A percentile compares a stretch with the other conserved stretches of the same genome.
These are phyloP conservation scores for Molossus molossus DNA, from an alignment of 2,797 vertebrate species.

Conservation along the genomic window DNA sequence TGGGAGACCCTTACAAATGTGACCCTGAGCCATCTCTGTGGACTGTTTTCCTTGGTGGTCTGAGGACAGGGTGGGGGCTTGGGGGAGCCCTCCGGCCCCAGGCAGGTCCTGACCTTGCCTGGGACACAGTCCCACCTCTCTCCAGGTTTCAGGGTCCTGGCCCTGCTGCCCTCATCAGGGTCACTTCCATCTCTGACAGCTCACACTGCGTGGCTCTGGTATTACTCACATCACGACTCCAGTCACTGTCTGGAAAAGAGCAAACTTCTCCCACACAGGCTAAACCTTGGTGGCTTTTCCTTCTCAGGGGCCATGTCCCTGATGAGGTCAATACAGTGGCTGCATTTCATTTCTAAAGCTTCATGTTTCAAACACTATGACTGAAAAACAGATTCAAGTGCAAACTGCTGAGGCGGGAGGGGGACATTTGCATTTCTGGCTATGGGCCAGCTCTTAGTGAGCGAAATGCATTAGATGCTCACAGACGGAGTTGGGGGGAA, in stretches of 20 bases:
- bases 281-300: not conserved
- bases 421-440: not conserved
- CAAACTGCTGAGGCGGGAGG: not conserved
- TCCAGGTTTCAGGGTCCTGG: not conserved
- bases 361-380: not conserved
- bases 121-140: not conserved
- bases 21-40: not conserved
- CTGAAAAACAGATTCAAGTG: not conserved
- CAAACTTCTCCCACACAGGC: not conserved
- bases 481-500: not conserved
- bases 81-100: not conserved
- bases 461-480: not conserved
- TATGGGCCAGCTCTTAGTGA: not conserved
- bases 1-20: not conserved
- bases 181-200: not conserved
- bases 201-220: not conserved
- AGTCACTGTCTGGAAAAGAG: not conserved
- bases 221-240: not conserved
- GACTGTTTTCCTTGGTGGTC: not conserved
- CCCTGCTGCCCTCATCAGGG: not conserved
- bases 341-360: not conserved
- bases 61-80: not conserved
- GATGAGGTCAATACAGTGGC: not conserved
- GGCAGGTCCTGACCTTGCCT: not conserved
- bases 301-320: not conserved